Percentiles rank a stretch among this genome's conserved stretches.
Evolutionary conservation across 2,888 invertebrate genomes (phyloP).

Genomic region (Trachelus iudaicus): DNA sequence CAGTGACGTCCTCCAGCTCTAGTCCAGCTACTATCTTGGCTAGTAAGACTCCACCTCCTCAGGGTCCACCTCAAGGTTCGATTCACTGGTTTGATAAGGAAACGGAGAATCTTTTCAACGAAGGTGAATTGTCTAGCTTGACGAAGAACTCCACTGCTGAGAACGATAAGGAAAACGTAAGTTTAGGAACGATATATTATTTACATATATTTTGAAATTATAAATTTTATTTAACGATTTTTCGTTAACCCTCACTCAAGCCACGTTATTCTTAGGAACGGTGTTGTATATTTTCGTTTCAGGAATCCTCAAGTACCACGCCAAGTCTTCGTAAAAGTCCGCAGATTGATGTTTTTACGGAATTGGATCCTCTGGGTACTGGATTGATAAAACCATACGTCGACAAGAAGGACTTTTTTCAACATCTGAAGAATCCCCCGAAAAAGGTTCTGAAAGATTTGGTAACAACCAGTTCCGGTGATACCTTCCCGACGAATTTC

Average conservation of each 20-base stretch:
- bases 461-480: constrained; percentile 64
- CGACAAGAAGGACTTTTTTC: constrained; percentile 96
- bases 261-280: neutral
- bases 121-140: constrained; percentile 55
- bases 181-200: constrained; percentile 12
- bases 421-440: constrained; percentile 94
- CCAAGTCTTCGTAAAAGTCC: constrained; percentile 51
- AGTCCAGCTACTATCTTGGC: constrained; percentile 52
- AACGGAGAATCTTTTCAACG: constrained; percentile 65
- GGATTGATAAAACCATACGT: constrained; percentile 92
- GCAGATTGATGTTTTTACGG: constrained; percentile 86
- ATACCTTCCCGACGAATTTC: constrained; percentile 59
- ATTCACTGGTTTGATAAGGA: constrained; percentile 67
- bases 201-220: neutral
- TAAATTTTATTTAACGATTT: neutral
- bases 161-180: constrained; percentile 55
- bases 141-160: constrained; percentile 46
- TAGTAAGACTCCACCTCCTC: constrained; percentile 52
- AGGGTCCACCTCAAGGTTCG: constrained; percentile 43
- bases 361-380: constrained; percentile 92
- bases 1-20: constrained; percentile 51
- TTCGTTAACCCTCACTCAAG: neutral
- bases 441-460: constrained; percentile 92
- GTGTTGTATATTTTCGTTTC: neutral
- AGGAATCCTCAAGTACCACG: constrained; percentile 37